Evolutionary conservation across 2,888 invertebrate species (phyloP).

Genomic region (Glaucopsyche alexis): DNA sequence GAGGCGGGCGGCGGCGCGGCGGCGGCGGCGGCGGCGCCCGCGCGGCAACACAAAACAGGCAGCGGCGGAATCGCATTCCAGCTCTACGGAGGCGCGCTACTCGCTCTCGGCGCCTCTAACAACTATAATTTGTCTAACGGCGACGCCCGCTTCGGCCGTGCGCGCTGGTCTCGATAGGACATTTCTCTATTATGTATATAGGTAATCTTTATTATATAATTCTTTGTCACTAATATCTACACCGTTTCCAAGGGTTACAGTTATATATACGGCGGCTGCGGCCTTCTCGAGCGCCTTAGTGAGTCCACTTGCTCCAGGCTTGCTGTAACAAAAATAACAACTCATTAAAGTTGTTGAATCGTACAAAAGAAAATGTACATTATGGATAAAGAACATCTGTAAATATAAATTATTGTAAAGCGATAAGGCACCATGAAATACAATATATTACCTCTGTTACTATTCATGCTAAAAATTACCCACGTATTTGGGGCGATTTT

Average conservation of each 20-base stretch:
- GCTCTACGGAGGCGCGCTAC: conserved; percentile 52
- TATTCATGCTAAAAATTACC: no score
- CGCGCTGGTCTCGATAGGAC: conserved; percentile 65
- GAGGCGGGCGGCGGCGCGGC: conserved; percentile 57
- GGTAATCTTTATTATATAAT: conserved; percentile 79
- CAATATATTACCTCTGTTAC: no score
- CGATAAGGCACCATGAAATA: no score
- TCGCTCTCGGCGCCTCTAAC: conserved; percentile 48
- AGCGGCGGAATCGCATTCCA: conserved; percentile 73
- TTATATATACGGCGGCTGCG: conserved; percentile 57
- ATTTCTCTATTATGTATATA: conserved; percentile 77
- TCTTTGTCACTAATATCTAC: conserved; percentile 80
- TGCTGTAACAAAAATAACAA: conserved; percentile 45
- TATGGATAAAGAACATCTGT: no score
- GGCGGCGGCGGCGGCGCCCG: conserved; percentile 58
- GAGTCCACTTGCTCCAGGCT: conserved; percentile 77
- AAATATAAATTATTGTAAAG: no score
- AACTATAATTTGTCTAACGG: conserved; percentile 46
- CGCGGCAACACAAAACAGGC: conserved; percentile 61
- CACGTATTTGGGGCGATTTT: no score
- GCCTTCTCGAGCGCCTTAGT: conserved; percentile 61
- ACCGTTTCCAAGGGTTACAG: conserved; percentile 75
- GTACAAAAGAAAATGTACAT: no score
- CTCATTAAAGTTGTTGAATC: no score
- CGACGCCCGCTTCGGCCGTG: conserved; percentile 63